phyloP scores from a whole-genome alignment of 2,888 invertebrate species.

The Tetragonula carbonaria region DNA sequence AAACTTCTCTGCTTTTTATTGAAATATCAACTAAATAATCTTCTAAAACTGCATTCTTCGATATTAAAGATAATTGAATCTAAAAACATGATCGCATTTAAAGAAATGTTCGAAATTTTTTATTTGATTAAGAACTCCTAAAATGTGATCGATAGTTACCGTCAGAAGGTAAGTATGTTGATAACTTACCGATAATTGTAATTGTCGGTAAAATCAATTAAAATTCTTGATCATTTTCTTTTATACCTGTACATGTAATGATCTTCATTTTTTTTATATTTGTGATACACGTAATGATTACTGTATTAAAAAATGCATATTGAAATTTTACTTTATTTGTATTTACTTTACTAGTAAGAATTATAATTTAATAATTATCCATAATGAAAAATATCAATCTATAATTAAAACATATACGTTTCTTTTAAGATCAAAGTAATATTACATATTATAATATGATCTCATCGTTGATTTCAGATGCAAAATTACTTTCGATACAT shows the following conservation, averaged over 20 bases:
- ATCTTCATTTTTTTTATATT: not conserved
- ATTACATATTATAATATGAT: not conserved
- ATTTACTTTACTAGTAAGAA: not conserved
- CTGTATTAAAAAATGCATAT: not conserved
- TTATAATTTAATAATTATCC: no score
- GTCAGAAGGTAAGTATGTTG: not conserved
- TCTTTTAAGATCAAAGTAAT: not conserved
- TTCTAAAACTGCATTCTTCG: not conserved
- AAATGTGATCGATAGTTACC: not conserved
- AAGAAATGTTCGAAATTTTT: not conserved
- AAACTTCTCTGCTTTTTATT: not conserved
- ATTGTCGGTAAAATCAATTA: constrained; percentile 1
- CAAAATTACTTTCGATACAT: not conserved
- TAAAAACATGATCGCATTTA: not conserved
- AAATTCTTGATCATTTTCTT: not conserved
- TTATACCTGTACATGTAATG: no score
- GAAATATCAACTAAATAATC: not conserved
- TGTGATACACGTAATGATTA: not conserved
- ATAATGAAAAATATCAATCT: not conserved
- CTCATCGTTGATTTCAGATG: not conserved
- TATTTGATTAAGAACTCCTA: no score
- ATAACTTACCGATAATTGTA: not conserved
- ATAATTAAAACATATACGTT: not conserved
- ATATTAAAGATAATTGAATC: not conserved
- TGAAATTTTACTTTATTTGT: not conserved